A percentile compares a stretch with the other conserved stretches of the same genome.
Conservation (phyloP, 2,797 vertebrate species). For the Peromyscus eremicus region DNA sequence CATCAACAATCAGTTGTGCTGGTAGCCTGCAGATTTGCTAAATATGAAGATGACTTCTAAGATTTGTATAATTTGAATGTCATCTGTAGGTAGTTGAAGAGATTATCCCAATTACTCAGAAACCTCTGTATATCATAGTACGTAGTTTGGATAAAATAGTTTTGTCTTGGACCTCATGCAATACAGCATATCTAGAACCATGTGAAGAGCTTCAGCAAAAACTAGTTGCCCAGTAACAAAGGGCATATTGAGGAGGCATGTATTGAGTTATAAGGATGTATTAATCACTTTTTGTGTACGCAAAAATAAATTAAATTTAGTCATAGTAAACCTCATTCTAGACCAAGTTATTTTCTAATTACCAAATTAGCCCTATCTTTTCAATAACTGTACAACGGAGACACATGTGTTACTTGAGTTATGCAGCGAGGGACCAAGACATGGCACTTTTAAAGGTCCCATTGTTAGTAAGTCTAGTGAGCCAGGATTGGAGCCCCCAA, state of each 20-base stretch:
- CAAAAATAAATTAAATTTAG: neutral
- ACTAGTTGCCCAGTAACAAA: neutral
- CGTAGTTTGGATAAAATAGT: neutral
- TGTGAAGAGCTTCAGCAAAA: neutral
- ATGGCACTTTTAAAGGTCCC: neutral
- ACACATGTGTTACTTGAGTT: neutral
- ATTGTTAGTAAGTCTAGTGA: neutral
- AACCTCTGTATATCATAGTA: neutral
- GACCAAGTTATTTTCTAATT: neutral
- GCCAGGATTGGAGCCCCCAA: neutral
- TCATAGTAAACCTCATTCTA: neutral
- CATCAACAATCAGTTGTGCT: neutral
- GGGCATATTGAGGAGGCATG: neutral
- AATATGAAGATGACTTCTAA: neutral
- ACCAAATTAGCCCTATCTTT: neutral
- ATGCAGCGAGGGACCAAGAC: neutral
- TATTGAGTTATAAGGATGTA: neutral
- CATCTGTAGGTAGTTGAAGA: neutral
- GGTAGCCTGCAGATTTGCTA: neutral
- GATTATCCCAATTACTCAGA: neutral
- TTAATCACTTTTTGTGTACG: neutral
- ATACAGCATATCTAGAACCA: neutral
- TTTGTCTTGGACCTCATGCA: neutral
- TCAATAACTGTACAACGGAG: neutral
- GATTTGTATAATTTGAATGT: conserved; percentile 39